These are phyloP conservation scores for Chromis chromis DNA, from an alignment of 2,797 vertebrate species.

Conservation along the genomic window DNA sequence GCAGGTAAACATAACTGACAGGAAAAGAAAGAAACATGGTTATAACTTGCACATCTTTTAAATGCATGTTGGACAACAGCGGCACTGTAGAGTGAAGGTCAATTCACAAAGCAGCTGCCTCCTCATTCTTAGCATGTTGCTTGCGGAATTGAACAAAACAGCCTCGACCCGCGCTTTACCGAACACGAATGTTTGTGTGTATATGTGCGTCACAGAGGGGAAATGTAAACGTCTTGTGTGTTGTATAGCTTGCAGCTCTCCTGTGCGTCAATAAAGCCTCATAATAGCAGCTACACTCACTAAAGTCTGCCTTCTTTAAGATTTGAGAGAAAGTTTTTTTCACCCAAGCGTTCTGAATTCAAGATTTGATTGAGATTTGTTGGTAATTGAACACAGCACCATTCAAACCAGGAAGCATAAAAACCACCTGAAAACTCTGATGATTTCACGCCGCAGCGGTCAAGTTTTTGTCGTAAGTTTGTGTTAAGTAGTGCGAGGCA, in stretches of 20 bases:
- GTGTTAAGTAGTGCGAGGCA: slow-evolving; percentile 43
- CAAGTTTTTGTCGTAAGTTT: slow-evolving; percentile 29
- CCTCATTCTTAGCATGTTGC: slow-evolving; percentile 30
- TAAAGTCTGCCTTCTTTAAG: not conserved
- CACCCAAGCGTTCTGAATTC: not conserved
- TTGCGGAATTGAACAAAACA: slow-evolving; percentile 15
- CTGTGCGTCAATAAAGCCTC: not conserved
- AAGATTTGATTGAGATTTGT: slow-evolving; percentile 8
- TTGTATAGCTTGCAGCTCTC: slow-evolving; percentile 1
- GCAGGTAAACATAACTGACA: slow-evolving; percentile 28
- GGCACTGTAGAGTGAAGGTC: slow-evolving; percentile 45
- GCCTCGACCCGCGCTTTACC: slow-evolving; percentile 43
- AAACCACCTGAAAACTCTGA: slow-evolving; percentile 27
- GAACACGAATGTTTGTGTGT: slow-evolving; percentile 43
- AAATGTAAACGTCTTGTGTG: not conserved
- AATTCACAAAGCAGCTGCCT: slow-evolving; percentile 45
- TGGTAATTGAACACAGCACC: slow-evolving; percentile 43
- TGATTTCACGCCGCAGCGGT: slow-evolving; percentile 55
- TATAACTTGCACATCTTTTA: slow-evolving; percentile 15
- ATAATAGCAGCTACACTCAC: slow-evolving; percentile 19
- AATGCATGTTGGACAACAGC: slow-evolving; percentile 42
- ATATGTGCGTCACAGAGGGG: slow-evolving; percentile 31
- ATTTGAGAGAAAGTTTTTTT: slow-evolving; percentile 7
- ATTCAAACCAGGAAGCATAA: slow-evolving; percentile 32
- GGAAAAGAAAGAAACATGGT: slow-evolving; percentile 27